These are phyloP conservation scores for Hippolais icterina DNA, from an alignment of 2,113 vertebrate genomes.

Conservation along the genomic window DNA sequence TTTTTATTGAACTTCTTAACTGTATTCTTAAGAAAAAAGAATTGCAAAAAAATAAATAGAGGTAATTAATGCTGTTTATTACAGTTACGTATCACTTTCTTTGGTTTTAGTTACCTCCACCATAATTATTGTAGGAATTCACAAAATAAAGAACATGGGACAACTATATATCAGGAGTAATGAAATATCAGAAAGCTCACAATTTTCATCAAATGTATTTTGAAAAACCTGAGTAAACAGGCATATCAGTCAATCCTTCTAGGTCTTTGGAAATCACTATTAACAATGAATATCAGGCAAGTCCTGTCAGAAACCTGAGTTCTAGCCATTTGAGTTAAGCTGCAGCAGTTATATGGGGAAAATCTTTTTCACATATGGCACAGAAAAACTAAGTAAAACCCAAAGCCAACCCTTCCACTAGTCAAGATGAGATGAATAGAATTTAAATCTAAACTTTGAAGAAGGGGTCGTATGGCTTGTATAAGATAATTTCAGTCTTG, in stretches of 20 bases:
- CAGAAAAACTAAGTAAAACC: background rate
- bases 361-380: background rate
- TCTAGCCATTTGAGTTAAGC: background rate
- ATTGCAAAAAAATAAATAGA: background rate
- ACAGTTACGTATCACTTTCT: background rate
- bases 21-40: background rate
- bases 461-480: background rate
- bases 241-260: background rate
- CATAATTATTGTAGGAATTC: background rate
- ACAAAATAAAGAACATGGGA: background rate
- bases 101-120: background rate
- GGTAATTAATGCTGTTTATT: background rate
- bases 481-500: background rate
- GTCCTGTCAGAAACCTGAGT: background rate
- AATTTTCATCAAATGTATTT: background rate
- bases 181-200: background rate
- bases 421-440: background rate
- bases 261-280: background rate
- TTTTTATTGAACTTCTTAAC: background rate
- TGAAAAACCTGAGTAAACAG: background rate
- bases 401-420: background rate
- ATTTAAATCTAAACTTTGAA: background rate
- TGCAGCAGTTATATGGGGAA: background rate
- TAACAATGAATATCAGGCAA: background rate
- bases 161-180: background rate